Base-by-base conservation (phyloP, 2,113 vertebrate species). In the Rhea americana region DNA sequence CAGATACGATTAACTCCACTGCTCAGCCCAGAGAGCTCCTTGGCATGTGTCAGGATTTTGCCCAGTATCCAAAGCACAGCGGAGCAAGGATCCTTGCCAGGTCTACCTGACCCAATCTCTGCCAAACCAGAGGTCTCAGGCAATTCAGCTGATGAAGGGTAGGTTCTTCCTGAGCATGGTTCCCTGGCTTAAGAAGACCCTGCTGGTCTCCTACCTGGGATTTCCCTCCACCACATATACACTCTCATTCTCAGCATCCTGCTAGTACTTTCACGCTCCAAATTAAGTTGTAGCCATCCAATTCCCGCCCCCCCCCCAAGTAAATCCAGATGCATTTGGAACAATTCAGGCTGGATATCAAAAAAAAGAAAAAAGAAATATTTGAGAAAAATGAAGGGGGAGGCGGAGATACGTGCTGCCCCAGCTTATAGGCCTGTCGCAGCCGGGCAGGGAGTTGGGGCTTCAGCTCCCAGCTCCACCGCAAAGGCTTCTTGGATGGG, bases 21-120 rank as follows among this genome's bases (percentile, higher is more conserved):
- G 24, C 35, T 35, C 21, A 35, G 59, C 59, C 39, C 39, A 18
- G 19, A 26, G 65, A 45, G 19, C 41, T 65, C 62, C 39, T 13
- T 26, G 41, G 43, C 25, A 45, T 11, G 45, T 47, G 45, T 47
- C 45, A 74, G 13, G 0, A 0, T 37, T 56, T 25, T 7, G 1
- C 3, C 45, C 22, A 10, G n/a, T 22, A 50, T 1, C 45, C 37
- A 35, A 50, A 24, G 59, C 1, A 1, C 3, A 28, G 3, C 1
- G 1, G n/a, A 48, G 63, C 9, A 56, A 16, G 16, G 56, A 58
- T 39, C 53, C 72, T 35, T 12, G 1, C 30, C 25, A 3, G 39
- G 5, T 25, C 43, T 25, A 45, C 45, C 45, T 47, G 45, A 47
- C 45, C 45, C 45, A 18, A 18, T 17, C 45, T 47, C 45, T 47